Percentiles rank a stretch among this genome's conserved stretches.
These are phyloP conservation scores for Hypotaenidia philippensis DNA, from an alignment of 2,797 vertebrate genomes.

Conservation along the genomic window DNA sequence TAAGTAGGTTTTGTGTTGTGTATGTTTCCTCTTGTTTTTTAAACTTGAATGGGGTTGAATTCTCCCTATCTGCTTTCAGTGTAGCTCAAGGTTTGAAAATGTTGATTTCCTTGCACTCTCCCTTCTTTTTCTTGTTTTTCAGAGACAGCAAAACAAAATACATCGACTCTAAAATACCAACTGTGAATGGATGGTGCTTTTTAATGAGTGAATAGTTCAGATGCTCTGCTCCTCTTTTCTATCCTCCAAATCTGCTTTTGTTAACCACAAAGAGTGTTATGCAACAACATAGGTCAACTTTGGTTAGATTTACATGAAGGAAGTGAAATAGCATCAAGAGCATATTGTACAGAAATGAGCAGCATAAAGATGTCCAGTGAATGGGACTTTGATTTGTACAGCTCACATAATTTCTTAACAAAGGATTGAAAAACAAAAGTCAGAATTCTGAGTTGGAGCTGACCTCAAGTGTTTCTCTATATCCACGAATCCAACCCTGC, in stretches of 20 bases:
- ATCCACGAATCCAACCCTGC: not conserved
- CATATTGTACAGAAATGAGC: not conserved
- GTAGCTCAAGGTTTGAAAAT: not conserved
- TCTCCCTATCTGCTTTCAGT: not conserved
- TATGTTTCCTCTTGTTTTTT: not conserved
- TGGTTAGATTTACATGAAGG: slow-evolving; percentile 1
- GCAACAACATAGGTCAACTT: not conserved
- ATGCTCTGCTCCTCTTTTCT: not conserved
- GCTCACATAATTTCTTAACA: not conserved
- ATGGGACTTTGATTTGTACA: not conserved
- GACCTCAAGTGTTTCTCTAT: not conserved
- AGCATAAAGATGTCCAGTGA: not conserved
- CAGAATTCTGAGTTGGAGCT: not conserved
- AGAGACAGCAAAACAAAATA: not conserved
- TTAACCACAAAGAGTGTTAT: not conserved
- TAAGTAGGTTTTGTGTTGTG: not conserved
- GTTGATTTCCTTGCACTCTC: not conserved
- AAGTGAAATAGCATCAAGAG: not conserved
- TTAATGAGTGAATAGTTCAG: not conserved
- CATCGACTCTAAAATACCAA: slow-evolving; percentile 6
- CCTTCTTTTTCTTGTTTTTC: not conserved
- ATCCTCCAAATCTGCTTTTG: not conserved
- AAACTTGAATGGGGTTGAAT: not conserved
- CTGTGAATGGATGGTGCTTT: slow-evolving; percentile 3
- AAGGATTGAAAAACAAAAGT: not conserved